Conservation (phyloP, 2,888 invertebrate species). For the Metellina segmentata region DNA sequence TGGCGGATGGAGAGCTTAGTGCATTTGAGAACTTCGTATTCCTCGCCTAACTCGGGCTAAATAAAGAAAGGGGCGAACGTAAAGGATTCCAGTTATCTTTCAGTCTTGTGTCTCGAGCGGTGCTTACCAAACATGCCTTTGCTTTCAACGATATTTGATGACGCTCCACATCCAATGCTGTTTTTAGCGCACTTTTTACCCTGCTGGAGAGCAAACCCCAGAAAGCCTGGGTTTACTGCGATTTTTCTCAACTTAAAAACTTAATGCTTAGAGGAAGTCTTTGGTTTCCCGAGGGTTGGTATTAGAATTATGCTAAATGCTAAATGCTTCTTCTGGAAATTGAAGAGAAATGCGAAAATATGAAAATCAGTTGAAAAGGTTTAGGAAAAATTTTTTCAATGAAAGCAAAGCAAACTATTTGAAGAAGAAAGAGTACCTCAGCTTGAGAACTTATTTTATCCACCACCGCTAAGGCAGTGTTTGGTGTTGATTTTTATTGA, state of each 20-base stretch:
- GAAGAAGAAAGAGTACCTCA: too few species aligned
- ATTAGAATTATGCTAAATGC: background rate
- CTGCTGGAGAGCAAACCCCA: background rate
- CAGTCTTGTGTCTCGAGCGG: slow-evolving; percentile 13
- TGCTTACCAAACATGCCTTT: slow-evolving; percentile 51
- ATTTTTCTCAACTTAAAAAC: background rate
- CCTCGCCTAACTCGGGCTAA: slow-evolving; percentile 18
- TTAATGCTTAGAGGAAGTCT: background rate
- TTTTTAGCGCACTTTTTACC: slow-evolving; percentile 34
- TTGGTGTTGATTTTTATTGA: too few species aligned
- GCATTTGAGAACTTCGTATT: background rate
- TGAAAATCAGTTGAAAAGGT: too few species aligned
- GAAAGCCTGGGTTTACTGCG: background rate
- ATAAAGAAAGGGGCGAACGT: slow-evolving; percentile 45
- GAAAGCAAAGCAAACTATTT: too few species aligned
- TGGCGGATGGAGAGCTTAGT: background rate
- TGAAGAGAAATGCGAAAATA: background rate
- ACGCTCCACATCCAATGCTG: slow-evolving; percentile 20
- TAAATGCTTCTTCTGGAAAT: background rate
- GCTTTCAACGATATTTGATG: slow-evolving; percentile 69
- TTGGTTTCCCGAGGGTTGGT: background rate
- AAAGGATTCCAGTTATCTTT: slow-evolving; percentile 50
- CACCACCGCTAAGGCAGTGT: too few species aligned
- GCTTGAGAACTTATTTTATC: too few species aligned
- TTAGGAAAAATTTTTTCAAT: too few species aligned